phyloP scores from a whole-genome alignment of 2,888 invertebrate species.

The Luperina testacea region DNA sequence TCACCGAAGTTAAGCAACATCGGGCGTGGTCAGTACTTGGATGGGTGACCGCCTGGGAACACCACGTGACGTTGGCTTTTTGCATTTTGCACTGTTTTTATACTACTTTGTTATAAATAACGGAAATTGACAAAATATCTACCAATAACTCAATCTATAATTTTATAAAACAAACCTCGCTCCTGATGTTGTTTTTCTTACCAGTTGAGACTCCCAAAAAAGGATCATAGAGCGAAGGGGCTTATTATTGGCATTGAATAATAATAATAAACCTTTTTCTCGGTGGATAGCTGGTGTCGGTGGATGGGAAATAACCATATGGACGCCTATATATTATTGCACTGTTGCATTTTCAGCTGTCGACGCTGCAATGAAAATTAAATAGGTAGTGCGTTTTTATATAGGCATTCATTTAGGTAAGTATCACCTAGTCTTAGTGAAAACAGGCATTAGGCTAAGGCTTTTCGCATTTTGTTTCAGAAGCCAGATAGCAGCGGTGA shows the following conservation, averaged over 20 bases:
- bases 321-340: background rate
- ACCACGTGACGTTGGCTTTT: constrained; percentile 70
- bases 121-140: background rate
- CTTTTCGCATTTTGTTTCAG: constrained; percentile 74
- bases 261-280: background rate
- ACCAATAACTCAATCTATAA: background rate
- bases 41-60: constrained; percentile 85
- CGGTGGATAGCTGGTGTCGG: background rate
- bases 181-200: too few species aligned
- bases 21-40: constrained; percentile 84
- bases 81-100: background rate
- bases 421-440: background rate
- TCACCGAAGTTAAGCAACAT: constrained; percentile 76
- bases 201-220: too few species aligned
- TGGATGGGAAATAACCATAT: too few species aligned
- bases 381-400: background rate
- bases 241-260: background rate
- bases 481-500: constrained; percentile 78
- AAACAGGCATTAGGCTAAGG: constrained; percentile 36
- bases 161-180: background rate
- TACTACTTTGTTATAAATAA: background rate
- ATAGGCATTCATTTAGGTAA: background rate
- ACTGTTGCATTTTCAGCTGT: background rate
- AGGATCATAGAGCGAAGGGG: too few species aligned
- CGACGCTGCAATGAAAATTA: background rate